Evolutionary conservation across 2,888 invertebrate genomes (phyloP).

Genomic region (Belgica antarctica): DNA sequence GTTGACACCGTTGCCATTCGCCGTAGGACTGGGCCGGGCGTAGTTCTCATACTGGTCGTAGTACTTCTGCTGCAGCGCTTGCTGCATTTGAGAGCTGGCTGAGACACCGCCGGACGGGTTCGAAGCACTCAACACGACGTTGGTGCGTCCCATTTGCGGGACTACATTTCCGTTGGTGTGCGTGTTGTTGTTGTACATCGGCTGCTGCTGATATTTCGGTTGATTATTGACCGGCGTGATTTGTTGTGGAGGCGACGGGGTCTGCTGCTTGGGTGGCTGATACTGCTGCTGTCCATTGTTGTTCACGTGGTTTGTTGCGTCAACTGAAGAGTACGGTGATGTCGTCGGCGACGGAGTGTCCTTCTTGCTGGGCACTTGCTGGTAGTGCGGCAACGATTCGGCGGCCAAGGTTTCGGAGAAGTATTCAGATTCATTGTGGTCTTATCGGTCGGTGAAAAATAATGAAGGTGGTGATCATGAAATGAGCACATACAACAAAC

Average conservation of each 20-base stretch:
- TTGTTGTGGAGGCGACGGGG: constrained; percentile 41
- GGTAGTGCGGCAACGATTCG: constrained; percentile 55
- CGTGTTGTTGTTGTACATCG: constrained; percentile 41
- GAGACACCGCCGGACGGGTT: constrained; percentile 43
- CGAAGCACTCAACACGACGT: constrained; percentile 46
- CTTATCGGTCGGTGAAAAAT: constrained; percentile 7
- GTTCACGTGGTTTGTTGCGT: constrained; percentile 48
- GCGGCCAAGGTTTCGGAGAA: constrained; percentile 57
- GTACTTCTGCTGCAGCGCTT: constrained; percentile 45
- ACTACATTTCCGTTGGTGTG: constrained; percentile 10
- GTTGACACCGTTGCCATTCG: constrained; percentile 44
- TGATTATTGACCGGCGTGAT: constrained; percentile 44
- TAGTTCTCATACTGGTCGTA: constrained; percentile 52
- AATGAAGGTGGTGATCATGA: not conserved
- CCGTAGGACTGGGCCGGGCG: constrained; percentile 46
- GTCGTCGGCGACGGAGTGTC: constrained; percentile 46
- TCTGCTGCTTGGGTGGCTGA: constrained; percentile 48
- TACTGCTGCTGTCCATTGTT: constrained; percentile 45
- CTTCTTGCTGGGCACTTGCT: constrained; percentile 51
- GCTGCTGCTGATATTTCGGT: constrained; percentile 44
- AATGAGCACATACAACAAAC: constrained; percentile 30
- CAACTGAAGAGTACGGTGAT: constrained; percentile 47
- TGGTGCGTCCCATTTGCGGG: constrained; percentile 31
- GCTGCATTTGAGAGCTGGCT: constrained; percentile 38
- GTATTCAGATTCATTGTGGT: constrained; percentile 54